A percentile compares a stretch with the other conserved stretches of the same genome.
phyloP scores from a whole-genome alignment of 2,797 vertebrate genomes.

The Neopelma chrysocephalum region DNA sequence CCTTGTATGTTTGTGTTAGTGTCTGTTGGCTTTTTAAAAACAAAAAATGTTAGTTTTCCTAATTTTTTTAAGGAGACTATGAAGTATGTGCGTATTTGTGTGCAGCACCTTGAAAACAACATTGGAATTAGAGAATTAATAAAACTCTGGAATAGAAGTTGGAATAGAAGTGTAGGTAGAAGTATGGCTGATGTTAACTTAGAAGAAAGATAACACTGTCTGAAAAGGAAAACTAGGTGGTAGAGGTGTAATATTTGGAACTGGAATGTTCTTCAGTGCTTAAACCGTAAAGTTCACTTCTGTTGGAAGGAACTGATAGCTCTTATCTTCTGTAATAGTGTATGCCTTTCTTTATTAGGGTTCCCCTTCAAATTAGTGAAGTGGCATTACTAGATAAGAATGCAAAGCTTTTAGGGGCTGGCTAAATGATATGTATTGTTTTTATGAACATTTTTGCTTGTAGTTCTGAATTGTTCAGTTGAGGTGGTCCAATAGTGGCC shows the following conservation, averaged over 20 bases:
- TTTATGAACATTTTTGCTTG: neutral
- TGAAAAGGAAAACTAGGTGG: neutral
- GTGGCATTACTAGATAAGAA: neutral
- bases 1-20: neutral
- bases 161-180: neutral
- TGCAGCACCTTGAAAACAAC: neutral
- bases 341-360: neutral
- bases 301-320: neutral
- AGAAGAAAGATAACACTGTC: neutral
- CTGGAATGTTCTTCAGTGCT: neutral
- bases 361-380: neutral
- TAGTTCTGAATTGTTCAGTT: neutral
- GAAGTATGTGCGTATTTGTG: neutral
- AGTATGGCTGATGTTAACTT: neutral
- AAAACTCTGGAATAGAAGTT: neutral
- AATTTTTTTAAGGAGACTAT: neutral
- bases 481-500: neutral
- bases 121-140: neutral
- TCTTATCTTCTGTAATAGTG: neutral
- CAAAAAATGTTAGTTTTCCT: neutral
- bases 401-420: neutral
- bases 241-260: neutral
- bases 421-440: neutral
- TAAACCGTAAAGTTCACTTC: neutral
- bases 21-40: neutral